Base-by-base conservation (phyloP, 1,140 invertebrate species). In the Heliconius melpomene region DNA sequence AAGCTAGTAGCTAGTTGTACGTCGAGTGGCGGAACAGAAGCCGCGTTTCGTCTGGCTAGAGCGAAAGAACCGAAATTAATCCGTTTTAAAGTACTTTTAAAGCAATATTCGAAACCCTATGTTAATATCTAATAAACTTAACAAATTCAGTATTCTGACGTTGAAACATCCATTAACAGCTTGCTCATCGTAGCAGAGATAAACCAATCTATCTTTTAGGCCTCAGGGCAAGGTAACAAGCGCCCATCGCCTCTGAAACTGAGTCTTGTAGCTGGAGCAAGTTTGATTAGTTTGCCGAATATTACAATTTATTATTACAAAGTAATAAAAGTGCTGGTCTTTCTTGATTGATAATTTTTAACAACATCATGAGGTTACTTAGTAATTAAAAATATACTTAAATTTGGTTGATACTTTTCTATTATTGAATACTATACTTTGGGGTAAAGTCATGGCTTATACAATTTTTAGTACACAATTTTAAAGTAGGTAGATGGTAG, bases 171-270 rank as follows among this genome's bases (percentile, higher is more conserved):
- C 11, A 66, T 66, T 66, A 66, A 66, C 60, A 66, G 60, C 60
- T 66, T 66, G 60, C 26, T 66, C 60, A 29, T 66, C 60, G 60
- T 66, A 66, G 60, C 60, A 66, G 60, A 66, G 60, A 26, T 66
- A 66, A 66, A 66, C 60, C 60, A 66, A 66, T 66, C 60, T 66
- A 66, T 66, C 60, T 66, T 66, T 66, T 66, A 66, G 60, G 60
- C 60, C 60, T 66, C 60, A 66, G 60, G 60, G 60, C 26, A 66
- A 66, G 23, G 60, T n/a, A 66, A 66, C 60, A 66, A 66, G 26
- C 60, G 60, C 23, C 60, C 60, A 16, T 29, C 60, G 60, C 60
- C 60, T 23, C 57, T 60, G 26, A 66, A 26, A 66, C 60, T 66
- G 23, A 29, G 26, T 66, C 60, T 66, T 29, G 60, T 16, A 29